Base-by-base conservation (phyloP, 2,113 vertebrate genomes). In the Megaceryle torquata region DNA sequence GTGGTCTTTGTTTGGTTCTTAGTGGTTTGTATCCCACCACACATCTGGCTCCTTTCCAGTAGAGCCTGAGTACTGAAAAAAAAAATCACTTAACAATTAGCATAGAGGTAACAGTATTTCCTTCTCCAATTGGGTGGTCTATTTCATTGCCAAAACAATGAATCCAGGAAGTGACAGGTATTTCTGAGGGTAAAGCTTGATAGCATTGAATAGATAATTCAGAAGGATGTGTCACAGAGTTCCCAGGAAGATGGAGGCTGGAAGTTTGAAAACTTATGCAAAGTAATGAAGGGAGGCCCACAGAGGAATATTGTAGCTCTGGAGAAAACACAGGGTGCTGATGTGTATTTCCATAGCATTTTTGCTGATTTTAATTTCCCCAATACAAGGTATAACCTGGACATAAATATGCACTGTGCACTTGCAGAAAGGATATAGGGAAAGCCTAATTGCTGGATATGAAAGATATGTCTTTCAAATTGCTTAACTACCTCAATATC, bases 131-230 rank as follows among this genome's bases (percentile, higher is more conserved):
- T 93, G 92, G 96, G 96, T 97, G 96, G 94, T 96, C 96, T 81
- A 33, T 92, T 96, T 91, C 70, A 96, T 60, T 94, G 86, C 72
- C 41, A 76, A 86, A 92, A 63, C 9, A 37, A 95, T 85, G 97
- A 86, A 96, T 82, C 53, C 89, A 97, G 97, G 96, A 93, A 96
- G 80, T 89, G 87, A 75, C 94, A 96, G 94, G 92, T 96, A 96
- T 91, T 96, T 89, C 96, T 70, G 93, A 95, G 90, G 86, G 63
- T 93, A 31, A 83, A 50, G 68, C 43, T 64, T 82, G 70, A 75
- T 46, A 92, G 75, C 0, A 2, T 28, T 15, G 33, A 91, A 29
- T 59, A 67, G 84, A 86, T 88, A 83, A 94, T 39, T 93, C 78
- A 88, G 74, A 57, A 78, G 48, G 53, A 88, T 57, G 13, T 19